phyloP scores from a whole-genome alignment of 1,140 invertebrate species.

The Calephelis nemesis region DNA sequence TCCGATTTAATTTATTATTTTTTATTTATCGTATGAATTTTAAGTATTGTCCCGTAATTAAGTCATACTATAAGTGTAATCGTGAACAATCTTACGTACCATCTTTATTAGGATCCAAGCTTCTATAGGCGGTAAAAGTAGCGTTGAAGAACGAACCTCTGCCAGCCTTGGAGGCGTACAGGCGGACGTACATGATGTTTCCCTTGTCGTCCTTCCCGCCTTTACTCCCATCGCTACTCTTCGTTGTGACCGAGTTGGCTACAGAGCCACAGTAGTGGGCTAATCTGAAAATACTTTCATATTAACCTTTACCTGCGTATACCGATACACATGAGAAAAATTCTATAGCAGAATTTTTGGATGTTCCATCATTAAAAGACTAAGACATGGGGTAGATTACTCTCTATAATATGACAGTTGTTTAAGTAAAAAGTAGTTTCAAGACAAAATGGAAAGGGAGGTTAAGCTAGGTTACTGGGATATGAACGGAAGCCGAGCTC shows the following conservation, averaged over 20 bases:
- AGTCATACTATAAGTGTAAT: background rate
- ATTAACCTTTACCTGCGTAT: too few relatives aligned
- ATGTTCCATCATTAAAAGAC: too few relatives aligned
- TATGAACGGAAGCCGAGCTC: too few relatives aligned
- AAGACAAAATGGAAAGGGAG: too few relatives aligned
- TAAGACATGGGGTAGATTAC: too few relatives aligned
- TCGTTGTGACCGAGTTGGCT: conserved; percentile 57
- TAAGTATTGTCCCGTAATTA: background rate
- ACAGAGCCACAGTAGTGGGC: conserved; percentile 62
- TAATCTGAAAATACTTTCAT: conserved; percentile 37
- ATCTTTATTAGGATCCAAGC: conserved; percentile 48
- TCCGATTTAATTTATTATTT: background rate
- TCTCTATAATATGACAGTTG: too few relatives aligned
- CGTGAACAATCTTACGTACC: conserved; percentile 31
- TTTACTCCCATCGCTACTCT: conserved; percentile 34
- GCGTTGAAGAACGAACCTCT: conserved; percentile 45
- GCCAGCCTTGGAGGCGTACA: conserved; percentile 45
- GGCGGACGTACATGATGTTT: conserved; percentile 57
- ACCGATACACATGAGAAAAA: too few relatives aligned
- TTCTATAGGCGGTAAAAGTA: conserved; percentile 52
- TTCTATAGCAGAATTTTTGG: too few relatives aligned
- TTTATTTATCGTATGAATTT: background rate
- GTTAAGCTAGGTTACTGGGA: too few relatives aligned
- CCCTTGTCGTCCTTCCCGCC: conserved; percentile 36
- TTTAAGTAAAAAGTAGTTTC: too few relatives aligned